Evolutionary conservation across 2,797 vertebrate genomes (phyloP), one percentile per base, ranked within the genome.

Genomic region (Dallia pectoralis): DNA sequence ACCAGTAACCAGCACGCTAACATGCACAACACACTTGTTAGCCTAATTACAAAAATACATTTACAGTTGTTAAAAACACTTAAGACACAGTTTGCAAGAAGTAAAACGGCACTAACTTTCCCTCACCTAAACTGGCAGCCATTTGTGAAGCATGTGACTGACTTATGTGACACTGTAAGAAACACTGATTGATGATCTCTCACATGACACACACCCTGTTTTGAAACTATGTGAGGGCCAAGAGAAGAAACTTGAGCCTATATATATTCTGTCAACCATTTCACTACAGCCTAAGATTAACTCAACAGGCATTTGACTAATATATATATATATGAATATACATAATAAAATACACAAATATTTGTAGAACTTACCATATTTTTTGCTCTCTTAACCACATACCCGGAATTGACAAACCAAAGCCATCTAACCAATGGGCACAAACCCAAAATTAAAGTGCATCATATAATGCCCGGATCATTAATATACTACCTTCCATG

Each of bases 161-260:
- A 81, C 67, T 67, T 74, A 70, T 81, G 85, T 86, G 84, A 87
- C 79, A 53, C 12, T 56, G 40, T 67, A 53, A 49, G 75, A 77
- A 75, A 81, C 82, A 86, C 49, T 84, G 88, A 89, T 87, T 84
- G 84, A 89, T 89, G 88, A 82, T 78, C 81, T 73, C 83, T 89
- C 88, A 91, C 86, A 88, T 88, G 88, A 91, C 86, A 86, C 79
- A 22, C 18, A 64, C 25, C 0, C 47, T 67, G 75, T 85, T 87
- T 83, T 83, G 84, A 88, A 88, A 90, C 82, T 69, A 78, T 3
- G 40, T 68, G 15, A 25, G 67, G 22, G 25, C 27, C 25, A 49
- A 12, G 81, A 14, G 70, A 76, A 74, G 76, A 61, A 86, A 89
- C 74, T 69, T 51, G 77, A 87, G 76, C 81, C 62, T 59, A 59